Base-by-base conservation (phyloP, 30 jellyfish, hydroid and myxozoan species). In the Pelagia noctiluca region DNA sequence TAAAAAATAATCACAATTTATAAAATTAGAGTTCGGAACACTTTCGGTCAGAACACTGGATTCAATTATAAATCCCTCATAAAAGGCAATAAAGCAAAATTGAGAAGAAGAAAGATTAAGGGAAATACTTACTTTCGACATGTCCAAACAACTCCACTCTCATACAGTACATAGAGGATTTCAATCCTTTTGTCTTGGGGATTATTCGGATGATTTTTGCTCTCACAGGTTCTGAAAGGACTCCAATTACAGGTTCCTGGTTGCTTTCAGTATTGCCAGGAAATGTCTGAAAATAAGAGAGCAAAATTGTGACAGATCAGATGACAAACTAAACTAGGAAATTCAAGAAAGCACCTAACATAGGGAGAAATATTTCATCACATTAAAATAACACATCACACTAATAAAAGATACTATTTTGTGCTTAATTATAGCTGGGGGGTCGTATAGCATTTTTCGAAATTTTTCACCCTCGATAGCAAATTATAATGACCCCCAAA, bases 141-240 rank as follows among this genome's bases (percentile, higher is more conserved):
- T 70, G 24, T 70, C 83, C 83, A 37, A 18, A 70, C n/a, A 70
- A 8, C 22, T 70, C 83, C 18, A 38, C 42, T 37, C 83, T 70
- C 70, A 70, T 70, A 67, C 83, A 70, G 19, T 12, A 70, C 83
- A 70, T 42, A 35, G 83, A 35, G 16, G 83, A 36, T 8, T 70
- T 37, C 36, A 19, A 16, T 11, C 83, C 83, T 25, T 70, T 70
- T 18, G 47, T 42, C 37, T 46, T 32, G n/a, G 83, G 83, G 7
- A 1, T 70, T 19, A 70, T 70, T 70, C 37, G 36, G 23, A 70
- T 16, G 32, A 18, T 35, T 42, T 50, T 70, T 35, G 67, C 83
- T 23, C n/a, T 12, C 28, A 70, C 32, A 8, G 83, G 28, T 1
- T 70, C 28, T 70, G 83, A 67, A 25, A 70, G 19, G 29, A 70